These are phyloP conservation scores for Scytalopus superciliaris DNA, from an alignment of 2,113 vertebrate genomes.

Conservation along the genomic window DNA sequence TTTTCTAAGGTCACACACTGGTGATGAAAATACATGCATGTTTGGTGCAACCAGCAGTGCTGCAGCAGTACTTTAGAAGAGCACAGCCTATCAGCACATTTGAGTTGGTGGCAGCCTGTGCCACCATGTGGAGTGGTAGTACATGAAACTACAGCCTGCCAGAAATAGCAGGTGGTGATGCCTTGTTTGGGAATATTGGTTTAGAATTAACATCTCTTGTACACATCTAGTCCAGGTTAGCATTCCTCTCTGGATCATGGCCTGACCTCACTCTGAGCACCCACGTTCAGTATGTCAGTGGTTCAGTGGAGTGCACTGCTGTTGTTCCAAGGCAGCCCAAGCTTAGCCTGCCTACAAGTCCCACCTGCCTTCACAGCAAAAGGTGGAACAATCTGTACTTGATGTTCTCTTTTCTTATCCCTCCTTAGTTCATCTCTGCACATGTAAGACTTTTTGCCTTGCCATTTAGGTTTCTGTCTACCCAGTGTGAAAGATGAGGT, in stretches of 20 bases:
- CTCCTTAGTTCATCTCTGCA: neutral
- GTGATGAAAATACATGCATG: neutral
- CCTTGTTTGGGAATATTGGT: neutral
- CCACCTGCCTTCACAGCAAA: neutral
- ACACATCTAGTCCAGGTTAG: neutral
- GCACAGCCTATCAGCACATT: too few relatives aligned
- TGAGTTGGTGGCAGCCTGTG: neutral
- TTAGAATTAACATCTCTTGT: neutral
- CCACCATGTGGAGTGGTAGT: neutral
- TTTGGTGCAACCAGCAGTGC: neutral
- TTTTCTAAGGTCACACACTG: neutral
- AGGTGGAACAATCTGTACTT: neutral
- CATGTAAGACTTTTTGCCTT: neutral
- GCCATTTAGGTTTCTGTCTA: neutral
- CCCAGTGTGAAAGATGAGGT: fast-evolving
- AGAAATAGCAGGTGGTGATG: neutral
- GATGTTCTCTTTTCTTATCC: neutral
- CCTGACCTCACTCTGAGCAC: neutral
- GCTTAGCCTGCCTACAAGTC: neutral
- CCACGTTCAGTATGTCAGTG: neutral
- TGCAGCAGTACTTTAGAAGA: neutral
- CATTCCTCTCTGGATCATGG: neutral
- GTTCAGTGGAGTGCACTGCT: neutral
- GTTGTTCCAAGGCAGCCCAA: neutral
- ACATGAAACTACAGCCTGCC: neutral